Base-by-base conservation (phyloP, 2,797 vertebrate genomes). In the Pipistrellus nathusii region DNA sequence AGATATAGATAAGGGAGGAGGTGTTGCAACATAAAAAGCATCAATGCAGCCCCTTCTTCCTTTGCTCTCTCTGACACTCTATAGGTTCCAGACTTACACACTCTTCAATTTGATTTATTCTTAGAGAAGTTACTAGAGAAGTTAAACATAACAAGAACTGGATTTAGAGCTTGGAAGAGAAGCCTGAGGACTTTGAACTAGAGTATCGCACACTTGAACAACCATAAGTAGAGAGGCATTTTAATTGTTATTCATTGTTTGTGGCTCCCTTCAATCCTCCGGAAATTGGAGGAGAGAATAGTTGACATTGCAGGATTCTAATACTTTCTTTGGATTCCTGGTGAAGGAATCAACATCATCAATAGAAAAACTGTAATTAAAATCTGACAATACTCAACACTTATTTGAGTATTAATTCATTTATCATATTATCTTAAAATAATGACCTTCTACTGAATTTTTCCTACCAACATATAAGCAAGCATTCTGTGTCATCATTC, bases 201-300 rank as follows among this genome's bases (percentile, higher is more conserved):
- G 55, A 69, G 44, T 66, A 71, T 7, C 21, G 57, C 27, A 53
- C 17, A 68, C n/a, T 78, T 75, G 17, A 68, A 66, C 2, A 46
- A 62, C 35, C 25, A 46, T 68, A 68, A 57, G 27, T 21, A 82
- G 15, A 88, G 32, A 32, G 25, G 15, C 59, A 76, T 55, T 84
- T 91, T 85, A 85, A 71, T 88, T 90, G 46, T 59, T 72, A 59
- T 32, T 87, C 8, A 15, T 95, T 88, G 13, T 84, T 27, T 69
- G 32, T 69, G 48, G 21, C 5, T 84, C 41, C 17, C 44, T 69
- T 21, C 66, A 30, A 23, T 48, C 30, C 21, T 87, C 11, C 46
- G 27, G 11, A 48, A 81, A 81, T 6, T 66, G 27, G 12, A 18
- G 21, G n/a, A 78, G 32, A 90, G 53, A 35, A 77, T 38, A 90